phyloP scores from a whole-genome alignment of 2,797 vertebrate species.

The Spatula clypeata region DNA sequence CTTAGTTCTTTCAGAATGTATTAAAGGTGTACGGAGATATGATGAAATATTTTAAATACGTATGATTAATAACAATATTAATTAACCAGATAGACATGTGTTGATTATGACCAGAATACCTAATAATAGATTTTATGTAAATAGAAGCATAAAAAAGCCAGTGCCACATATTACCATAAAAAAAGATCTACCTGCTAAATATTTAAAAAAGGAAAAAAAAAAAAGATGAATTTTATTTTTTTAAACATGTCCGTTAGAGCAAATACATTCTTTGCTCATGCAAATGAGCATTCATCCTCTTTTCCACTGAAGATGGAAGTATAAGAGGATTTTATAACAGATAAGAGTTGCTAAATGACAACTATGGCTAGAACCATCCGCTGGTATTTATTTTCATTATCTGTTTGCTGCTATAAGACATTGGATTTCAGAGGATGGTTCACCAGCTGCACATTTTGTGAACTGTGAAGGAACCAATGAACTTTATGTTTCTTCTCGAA shows the following conservation, averaged over 20 bases:
- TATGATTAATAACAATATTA: background rate
- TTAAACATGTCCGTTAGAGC: background rate
- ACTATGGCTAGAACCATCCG: background rate
- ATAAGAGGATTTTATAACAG: background rate
- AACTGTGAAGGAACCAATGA: background rate
- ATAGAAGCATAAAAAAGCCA: background rate
- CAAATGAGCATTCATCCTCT: background rate
- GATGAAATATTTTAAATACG: background rate
- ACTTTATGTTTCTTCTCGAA: background rate
- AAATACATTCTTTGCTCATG: background rate
- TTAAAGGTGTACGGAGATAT: background rate
- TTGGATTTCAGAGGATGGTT: background rate
- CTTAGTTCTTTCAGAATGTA: background rate
- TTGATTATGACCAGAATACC: background rate
- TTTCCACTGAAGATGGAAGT: background rate
- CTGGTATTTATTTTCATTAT: background rate
- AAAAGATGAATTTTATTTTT: background rate
- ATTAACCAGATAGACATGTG: background rate
- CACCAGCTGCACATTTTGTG: background rate
- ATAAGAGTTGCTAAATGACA: background rate
- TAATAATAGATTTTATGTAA: background rate
- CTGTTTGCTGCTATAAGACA: background rate
- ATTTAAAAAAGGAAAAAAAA: background rate
- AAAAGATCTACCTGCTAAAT: background rate
- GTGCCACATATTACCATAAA: background rate